Base-by-base conservation (phyloP, 2,113 vertebrate species). In the Notarius lentiginosus region DNA sequence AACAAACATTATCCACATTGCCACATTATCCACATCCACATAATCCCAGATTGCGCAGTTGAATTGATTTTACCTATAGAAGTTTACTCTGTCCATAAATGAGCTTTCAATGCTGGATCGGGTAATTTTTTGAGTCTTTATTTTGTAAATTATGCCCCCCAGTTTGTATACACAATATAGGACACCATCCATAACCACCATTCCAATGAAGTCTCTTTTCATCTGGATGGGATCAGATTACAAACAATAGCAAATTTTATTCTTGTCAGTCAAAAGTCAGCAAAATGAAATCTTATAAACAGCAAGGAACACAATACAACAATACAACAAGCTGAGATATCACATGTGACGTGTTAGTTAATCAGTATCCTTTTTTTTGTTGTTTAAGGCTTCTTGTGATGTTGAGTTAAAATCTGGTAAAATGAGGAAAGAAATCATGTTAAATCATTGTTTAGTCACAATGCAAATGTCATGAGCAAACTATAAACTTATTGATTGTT, bases 131-230 rank as follows among this genome's bases (percentile, higher is more conserved):
- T 91, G 90, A 79, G 95, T 95, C 79, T 92, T 90, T 49, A 97
- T 86, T 87, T 96, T 93, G 53, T 93, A 89, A 88, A 95, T 92
- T 0, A 65, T 81, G 0, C 91, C 94, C 27, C 96, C 96, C 88
- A 98, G 91, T 88, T 96, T 97, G 90, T 96, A 97, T 84, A 97
- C 89, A 82, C 96, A 97, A 17, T 92, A 92, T 86, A 98, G 94
- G 72, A 83, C 91, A 41, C 93, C 93, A 0, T 86, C 82, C 41
- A 93, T 93, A 18, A 97, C 66, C 58, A 95, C 96, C 96, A 98
- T 95, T 75, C 96, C 97, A 0, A 97, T 93, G 60, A 96, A 97
- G 88, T 96, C 95, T 18, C 47, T 65, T 24, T 80, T 51, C 24
- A 56, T 86, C 93, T 94, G 65, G 94, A 93, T 47, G 91, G 97